Percentiles rank a stretch among this genome's conserved stretches.
Evolutionary conservation across 1,140 invertebrate species (phyloP).

Genomic region (Araneus ventricosus): DNA sequence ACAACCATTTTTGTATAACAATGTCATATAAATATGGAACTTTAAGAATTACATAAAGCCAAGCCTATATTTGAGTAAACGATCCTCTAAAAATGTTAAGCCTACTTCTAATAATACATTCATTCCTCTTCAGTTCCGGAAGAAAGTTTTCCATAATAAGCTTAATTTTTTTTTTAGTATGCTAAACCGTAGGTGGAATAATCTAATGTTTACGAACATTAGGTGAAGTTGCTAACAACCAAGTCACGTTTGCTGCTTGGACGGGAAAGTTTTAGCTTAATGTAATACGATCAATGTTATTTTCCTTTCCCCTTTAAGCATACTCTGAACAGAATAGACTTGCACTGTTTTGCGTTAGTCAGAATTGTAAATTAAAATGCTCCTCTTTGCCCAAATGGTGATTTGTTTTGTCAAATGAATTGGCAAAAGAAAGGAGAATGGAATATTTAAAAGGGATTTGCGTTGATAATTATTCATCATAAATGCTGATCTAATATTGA

Average conservation of each 20-base stretch:
- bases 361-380: constrained; percentile 42
- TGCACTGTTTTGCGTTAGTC: background rate
- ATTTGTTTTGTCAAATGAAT: background rate
- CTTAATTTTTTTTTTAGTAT: constrained; percentile 43
- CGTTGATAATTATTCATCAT: background rate
- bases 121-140: background rate
- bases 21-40: background rate
- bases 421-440: background rate
- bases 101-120: constrained; percentile 16
- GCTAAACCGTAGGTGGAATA: constrained; percentile 37
- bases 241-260: background rate
- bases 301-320: background rate
- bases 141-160: constrained; percentile 37
- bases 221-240: background rate
- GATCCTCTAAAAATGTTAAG: background rate
- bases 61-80: background rate
- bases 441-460: background rate
- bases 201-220: constrained; percentile 31
- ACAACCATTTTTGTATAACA: background rate
- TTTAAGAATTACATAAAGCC: background rate
- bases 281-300: constrained; percentile 27
- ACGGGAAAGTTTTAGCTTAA: background rate
- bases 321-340: background rate
- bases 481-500: no score
- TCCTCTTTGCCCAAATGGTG: background rate